phyloP scores from a whole-genome alignment of 1,140 invertebrate genomes.

The Cardiocondyla obscurior region DNA sequence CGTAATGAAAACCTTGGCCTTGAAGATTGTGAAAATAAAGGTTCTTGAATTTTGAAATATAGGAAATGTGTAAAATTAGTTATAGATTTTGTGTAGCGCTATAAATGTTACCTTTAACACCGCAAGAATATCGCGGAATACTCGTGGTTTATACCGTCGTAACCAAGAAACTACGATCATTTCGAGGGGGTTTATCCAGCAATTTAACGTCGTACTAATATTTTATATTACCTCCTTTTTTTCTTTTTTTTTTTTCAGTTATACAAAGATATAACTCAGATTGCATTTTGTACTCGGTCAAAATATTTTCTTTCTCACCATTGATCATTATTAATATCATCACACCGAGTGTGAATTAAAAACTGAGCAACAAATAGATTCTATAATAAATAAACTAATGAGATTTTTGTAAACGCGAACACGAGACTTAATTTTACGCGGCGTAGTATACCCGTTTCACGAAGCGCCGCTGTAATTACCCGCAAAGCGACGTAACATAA shows the following conservation, averaged over 20 bases:
- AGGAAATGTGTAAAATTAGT: neutral
- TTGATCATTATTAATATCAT: conserved; percentile 13
- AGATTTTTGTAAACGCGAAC: neutral
- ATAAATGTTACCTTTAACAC: neutral
- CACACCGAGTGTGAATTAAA: neutral
- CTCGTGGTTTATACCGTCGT: conserved; percentile 34
- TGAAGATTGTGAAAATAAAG: neutral
- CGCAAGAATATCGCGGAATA: neutral
- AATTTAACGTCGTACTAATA: neutral
- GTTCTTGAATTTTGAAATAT: neutral
- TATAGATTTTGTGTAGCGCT: neutral
- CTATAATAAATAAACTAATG: neutral
- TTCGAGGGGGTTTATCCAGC: neutral
- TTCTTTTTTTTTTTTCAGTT: neutral
- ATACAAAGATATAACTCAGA: neutral
- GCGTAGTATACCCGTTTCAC: neutral
- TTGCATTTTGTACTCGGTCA: neutral
- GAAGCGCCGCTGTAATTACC: neutral
- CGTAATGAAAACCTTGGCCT: neutral
- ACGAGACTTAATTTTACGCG: neutral
- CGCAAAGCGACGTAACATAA: neutral
- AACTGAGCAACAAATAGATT: neutral
- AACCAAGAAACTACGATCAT: neutral
- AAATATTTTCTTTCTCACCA: neutral
- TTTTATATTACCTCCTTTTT: neutral